Base-by-base conservation (phyloP, 2,888 invertebrate species). In the Platycnemis pennipes region DNA sequence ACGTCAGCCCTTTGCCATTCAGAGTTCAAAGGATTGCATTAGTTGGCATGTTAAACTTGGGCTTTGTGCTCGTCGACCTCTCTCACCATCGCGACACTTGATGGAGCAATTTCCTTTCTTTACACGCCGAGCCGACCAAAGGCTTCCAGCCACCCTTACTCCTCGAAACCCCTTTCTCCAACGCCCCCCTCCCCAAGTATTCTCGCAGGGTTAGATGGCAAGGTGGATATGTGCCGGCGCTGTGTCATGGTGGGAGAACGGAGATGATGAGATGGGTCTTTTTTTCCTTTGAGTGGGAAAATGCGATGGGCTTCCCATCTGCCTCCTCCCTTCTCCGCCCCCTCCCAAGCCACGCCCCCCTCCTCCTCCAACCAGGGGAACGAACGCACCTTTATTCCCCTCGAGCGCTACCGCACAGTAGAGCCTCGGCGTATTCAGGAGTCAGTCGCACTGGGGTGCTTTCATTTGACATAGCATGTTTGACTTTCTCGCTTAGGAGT, bases 41-140 rank as follows among this genome's bases (percentile, higher is more conserved):
- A 37, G 77, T 77, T 31, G 77, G 31, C 77, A 37, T 13, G 13
- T 77, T 77, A 7, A 77, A 77, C 37, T 37, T 77, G 1, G 77
- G 77, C 77, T 37, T 77, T 37, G 77, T 77, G 77, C 16, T 77
- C 77, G 37, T 37, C 63, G 5, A 26, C 22, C 63, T n/a, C 26
- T 19, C 53, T 19, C 53, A 13, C 53, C 4, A 1, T n/a, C 63
- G 63, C 77, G 77, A 37, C 77, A 77, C 77, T 77, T 77, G 77
- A 77, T 77, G 77, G 77, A 77, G 77, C 77, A 77, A 77, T 77
- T 77, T 77, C 77, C 77, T 37, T 77, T 16, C 77, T 77, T 77
- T 77, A 37, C 77, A 77, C 63, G n/a, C 63, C 63, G 26, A 63
- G n/a, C 22, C 26, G 63, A 63, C 63, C 63, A 63, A 63, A 63